Evolutionary conservation across 2,797 vertebrate genomes (phyloP).

Genomic region (Numenius phaeopus): DNA sequence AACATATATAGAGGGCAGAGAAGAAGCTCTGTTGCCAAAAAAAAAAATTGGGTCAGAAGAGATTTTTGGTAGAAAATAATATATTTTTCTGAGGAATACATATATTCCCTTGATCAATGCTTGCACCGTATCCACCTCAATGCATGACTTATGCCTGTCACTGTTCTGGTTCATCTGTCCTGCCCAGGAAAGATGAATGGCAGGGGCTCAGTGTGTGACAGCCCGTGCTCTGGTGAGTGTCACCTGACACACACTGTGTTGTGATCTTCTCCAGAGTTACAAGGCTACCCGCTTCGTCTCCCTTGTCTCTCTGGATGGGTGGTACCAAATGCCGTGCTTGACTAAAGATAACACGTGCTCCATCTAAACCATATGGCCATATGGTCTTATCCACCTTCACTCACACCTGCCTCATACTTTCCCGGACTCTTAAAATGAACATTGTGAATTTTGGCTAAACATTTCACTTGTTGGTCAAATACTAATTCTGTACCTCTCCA

Average conservation of each 20-base stretch:
- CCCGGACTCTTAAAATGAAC: background rate
- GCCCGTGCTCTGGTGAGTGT: background rate
- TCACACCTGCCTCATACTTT: background rate
- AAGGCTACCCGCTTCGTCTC: background rate
- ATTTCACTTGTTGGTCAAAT: background rate
- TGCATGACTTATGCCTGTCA: too few relatives aligned
- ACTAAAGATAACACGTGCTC: background rate
- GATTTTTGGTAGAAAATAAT: background rate
- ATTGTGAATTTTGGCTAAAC: background rate
- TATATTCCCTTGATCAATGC: background rate
- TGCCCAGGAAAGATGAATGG: background rate
- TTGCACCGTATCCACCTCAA: background rate
- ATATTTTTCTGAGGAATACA: background rate
- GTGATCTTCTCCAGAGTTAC: background rate
- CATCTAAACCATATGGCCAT: background rate
- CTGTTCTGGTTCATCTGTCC: background rate
- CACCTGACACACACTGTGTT: background rate
- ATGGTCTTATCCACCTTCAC: background rate
- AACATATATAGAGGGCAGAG: background rate
- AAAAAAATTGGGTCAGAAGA: background rate
- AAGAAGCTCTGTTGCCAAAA: background rate
- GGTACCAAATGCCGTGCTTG: fast-evolving
- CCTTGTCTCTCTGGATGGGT: background rate
- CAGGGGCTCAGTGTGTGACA: background rate
- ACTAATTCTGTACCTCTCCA: background rate